Conservation (phyloP, 2,888 invertebrate species). For the Idaea biselata region DNA sequence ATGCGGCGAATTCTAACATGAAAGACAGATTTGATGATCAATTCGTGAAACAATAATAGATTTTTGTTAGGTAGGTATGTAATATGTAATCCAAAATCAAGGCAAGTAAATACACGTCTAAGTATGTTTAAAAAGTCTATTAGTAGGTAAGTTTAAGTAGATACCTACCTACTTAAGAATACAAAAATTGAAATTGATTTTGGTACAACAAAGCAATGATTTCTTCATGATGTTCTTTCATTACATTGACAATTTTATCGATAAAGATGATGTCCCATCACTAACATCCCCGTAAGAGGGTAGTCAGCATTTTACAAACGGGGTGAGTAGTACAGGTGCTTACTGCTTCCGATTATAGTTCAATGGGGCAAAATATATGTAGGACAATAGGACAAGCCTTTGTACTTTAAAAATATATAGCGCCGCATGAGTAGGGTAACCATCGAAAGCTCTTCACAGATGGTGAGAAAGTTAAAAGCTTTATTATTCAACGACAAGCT, state of each 20-base stretch:
- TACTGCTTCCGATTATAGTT: constrained; percentile 37
- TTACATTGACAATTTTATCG: constrained; percentile 10
- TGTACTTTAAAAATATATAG: constrained; percentile 4
- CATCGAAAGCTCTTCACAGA: neutral
- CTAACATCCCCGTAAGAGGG: constrained; percentile 51
- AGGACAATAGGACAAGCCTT: constrained; percentile 13
- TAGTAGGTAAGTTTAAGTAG: no score
- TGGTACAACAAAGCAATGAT: neutral
- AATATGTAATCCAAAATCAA: no score
- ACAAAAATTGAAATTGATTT: neutral
- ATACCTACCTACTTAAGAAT: no score
- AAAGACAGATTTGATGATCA: no score
- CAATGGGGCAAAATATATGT: constrained; percentile 31
- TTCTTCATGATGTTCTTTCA: no score
- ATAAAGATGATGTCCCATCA: constrained; percentile 22
- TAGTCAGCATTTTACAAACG: constrained; percentile 74
- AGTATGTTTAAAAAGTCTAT: no score
- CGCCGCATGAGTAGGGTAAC: neutral
- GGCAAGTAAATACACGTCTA: no score
- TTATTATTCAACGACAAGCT: neutral
- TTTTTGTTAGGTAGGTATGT: no score
- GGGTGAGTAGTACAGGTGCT: constrained; percentile 65
- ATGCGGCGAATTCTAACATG: no score
- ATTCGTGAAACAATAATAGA: no score
- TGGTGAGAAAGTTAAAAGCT: neutral